Base-by-base conservation (phyloP, 2,797 vertebrate species). In the Hylomyscus alleni region DNA sequence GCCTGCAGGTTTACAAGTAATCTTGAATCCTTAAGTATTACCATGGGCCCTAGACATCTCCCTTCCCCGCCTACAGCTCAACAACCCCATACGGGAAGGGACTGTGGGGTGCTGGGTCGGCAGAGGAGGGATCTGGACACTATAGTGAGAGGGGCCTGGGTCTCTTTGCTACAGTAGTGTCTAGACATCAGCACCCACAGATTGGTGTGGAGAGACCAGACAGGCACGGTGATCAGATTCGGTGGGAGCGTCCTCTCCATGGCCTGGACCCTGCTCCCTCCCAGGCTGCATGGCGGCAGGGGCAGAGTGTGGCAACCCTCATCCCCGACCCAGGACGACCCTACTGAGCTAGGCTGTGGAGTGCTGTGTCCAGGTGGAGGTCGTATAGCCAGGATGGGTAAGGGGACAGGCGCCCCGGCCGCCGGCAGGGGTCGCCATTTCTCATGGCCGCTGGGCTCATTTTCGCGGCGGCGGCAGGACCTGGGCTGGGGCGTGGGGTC, bases 361-460 rank as follows among this genome's bases (percentile, higher is more conserved):
- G n/a, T 31, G 72, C 72, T 37, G 75, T 40, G 31, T 50, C 80
- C 50, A 73, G 73, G 58, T 78, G 50, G 81, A 54, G 82, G 37
- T 19, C 52, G 44, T 81, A 52, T 4, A 52, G 69, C 52, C 40
- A 31, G 13, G 40, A n/a, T 6, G 9, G 17, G 15, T 1, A 84
- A 20, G 62, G 78, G 81, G 80, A 10, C 83, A 14, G 8, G 78
- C 15, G 34, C 31, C 52, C 82, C 6, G 12, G 92, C 3, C 58
- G 10, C 95, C 96, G 47, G 91, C 91, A 97, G 94, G 96, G 96
- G 95, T 95, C 94, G 97, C 95, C 86, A 65, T 50, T 92, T 12
- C 78, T 75, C 78, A 6, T 24, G 95, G 95, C 91, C 62, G 50
- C 89, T n/a, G 93, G 97, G 96, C 86, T 96, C 97, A 80, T 95